Evolutionary conservation across 2,113 vertebrate genomes (phyloP).

Genomic region (Stegastes partitus): DNA sequence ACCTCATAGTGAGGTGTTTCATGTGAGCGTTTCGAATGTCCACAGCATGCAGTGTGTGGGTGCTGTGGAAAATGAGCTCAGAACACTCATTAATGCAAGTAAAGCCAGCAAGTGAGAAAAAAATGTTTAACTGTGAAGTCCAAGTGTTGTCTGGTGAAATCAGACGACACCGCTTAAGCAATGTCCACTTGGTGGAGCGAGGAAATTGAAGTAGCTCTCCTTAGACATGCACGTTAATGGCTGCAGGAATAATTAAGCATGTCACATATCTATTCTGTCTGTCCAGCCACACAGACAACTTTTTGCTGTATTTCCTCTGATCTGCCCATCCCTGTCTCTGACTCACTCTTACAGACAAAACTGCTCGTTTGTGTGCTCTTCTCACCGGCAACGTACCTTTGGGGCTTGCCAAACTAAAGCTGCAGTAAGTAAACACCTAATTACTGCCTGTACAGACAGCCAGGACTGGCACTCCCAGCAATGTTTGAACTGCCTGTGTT

Average conservation of each 20-base stretch:
- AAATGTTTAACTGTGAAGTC: conserved; percentile 50
- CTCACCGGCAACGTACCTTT: conserved; percentile 47
- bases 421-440: conserved; percentile 73
- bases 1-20: conserved; percentile 72
- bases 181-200: conserved; percentile 31
- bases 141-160: conserved; percentile 46
- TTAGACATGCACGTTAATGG: conserved; percentile 60
- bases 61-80: conserved; percentile 48
- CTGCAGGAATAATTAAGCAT: conserved; percentile 66
- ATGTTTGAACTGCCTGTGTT: conserved; percentile 26
- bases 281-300: conserved; percentile 52
- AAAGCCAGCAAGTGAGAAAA: conserved; percentile 64
- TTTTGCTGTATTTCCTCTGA: conserved; percentile 45
- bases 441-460: conserved; percentile 69
- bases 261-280: conserved; percentile 52
- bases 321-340: conserved; percentile 48
- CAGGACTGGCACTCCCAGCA: conserved; percentile 49
- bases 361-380: conserved; percentile 50
- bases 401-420: conserved; percentile 65
- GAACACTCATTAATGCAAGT: conserved; percentile 70
- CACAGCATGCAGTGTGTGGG: conserved; percentile 61
- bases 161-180: conserved; percentile 17
- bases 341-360: conserved; percentile 48
- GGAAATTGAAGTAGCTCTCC: conserved; percentile 42
- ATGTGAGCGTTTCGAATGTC: conserved; percentile 59